phyloP scores from a whole-genome alignment of 2,113 vertebrate species.

The Shinisaurus crocodilurus region DNA sequence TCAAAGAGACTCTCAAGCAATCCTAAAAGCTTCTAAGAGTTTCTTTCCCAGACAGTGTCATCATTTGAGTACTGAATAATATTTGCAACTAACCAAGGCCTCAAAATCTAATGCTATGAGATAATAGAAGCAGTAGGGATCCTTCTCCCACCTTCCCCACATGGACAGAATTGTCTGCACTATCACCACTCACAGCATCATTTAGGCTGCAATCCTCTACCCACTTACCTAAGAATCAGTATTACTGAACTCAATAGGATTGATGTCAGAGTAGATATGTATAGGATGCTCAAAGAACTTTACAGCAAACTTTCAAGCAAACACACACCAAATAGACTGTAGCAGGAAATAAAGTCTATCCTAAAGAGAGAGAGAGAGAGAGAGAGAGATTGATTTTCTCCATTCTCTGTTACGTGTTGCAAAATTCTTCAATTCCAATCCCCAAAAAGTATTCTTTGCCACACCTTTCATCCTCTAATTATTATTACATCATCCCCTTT shows the following conservation, averaged over 20 bases:
- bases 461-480: background rate
- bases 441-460: background rate
- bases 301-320: background rate
- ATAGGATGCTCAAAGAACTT: background rate
- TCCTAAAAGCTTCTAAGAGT: background rate
- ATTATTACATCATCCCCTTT: slow-evolving; percentile 16
- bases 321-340: background rate
- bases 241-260: background rate
- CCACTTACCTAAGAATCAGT: background rate
- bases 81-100: background rate
- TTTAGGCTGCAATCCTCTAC: background rate
- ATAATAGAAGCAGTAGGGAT: background rate
- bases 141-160: background rate
- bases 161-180: background rate
- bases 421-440: background rate
- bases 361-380: background rate
- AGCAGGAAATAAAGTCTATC: slow-evolving; percentile 1
- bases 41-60: background rate
- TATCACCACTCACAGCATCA: background rate
- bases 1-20: background rate
- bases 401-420: background rate
- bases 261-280: background rate
- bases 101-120: background rate
- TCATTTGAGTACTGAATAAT: background rate
- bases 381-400: background rate